Evolutionary conservation across 2,888 invertebrate genomes (phyloP), one percentile per base, ranked within the genome.

Genomic region (Aproaerema taeniolella): DNA sequence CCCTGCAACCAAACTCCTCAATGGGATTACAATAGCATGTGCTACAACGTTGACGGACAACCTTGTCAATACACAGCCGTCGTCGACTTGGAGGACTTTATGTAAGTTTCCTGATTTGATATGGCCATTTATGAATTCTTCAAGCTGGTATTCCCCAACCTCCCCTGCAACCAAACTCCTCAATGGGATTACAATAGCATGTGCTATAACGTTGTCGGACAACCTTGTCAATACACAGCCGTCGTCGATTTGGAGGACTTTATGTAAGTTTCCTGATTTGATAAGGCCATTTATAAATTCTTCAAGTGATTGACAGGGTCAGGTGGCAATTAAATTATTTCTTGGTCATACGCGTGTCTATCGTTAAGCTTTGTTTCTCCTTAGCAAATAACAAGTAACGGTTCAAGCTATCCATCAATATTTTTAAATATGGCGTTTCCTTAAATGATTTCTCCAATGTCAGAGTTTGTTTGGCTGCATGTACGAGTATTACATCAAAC

Each of bases 191-290:
- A 92, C 61, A 87, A 81, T 33, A 88, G 87, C 60, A 85, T 83
- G 82, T 92, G 92, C 61, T 92, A 88, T 55, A 90, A 91, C 58
- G 90, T 91, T 50, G 89, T 88, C 44, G 88, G 89, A 0, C 89
- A 90, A 53, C 86, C 91, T 0, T 92, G 92, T 49, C 91, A 91
- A 55, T 92, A 89, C 58, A 89, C 91, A 0, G 86, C 88, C 49
- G 83, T 90, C 46, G 89, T 91, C 37, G 92, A 92, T 69, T 89
- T 92, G 54, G 92, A 92, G 69, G 92, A 92, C 76, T 92, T 92
- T 71, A 91, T 92, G 92, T 92, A 77, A 92, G 92, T 90, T 50
- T 31, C n/a, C 20, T 12, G n/a, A 17, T 13, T 17, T n/a, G 1
- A 32, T 8, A 20, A n/a, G n/a, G n/a, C n/a, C n/a, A n/a, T n/a